phyloP scores from a whole-genome alignment of 1,140 invertebrate species.

The Drosophila seguyi region DNA sequence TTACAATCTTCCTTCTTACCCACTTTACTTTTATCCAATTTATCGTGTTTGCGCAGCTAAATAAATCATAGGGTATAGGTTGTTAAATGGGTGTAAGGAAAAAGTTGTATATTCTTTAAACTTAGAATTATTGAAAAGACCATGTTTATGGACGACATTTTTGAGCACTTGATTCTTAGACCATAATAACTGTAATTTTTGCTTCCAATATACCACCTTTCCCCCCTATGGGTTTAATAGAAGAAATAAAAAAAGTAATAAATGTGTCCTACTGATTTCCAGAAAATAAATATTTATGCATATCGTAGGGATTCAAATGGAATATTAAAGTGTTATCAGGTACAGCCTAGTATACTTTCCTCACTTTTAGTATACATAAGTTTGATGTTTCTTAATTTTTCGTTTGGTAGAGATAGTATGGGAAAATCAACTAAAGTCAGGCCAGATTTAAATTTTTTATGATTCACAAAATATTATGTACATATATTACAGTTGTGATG shows the following conservation, averaged over 20 bases:
- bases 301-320: not conserved
- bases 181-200: not conserved
- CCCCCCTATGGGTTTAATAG: not conserved
- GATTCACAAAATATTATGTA: not conserved
- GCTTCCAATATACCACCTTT: no score
- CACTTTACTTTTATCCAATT: slow-evolving; percentile 67
- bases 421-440: not conserved
- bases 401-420: not conserved
- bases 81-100: slow-evolving; percentile 46
- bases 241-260: not conserved
- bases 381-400: not conserved
- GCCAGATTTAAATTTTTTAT: not conserved
- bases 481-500: slow-evolving; percentile 1
- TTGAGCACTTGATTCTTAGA: not conserved
- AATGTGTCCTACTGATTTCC: not conserved
- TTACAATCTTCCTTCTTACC: slow-evolving; percentile 58
- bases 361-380: no score
- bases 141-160: not conserved
- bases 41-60: slow-evolving; percentile 78
- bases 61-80: slow-evolving; percentile 56
- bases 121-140: not conserved
- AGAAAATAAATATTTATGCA: not conserved
- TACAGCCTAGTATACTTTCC: not conserved
- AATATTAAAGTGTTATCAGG: not conserved
- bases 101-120: not conserved